These are phyloP conservation scores for Tachysurus fulvidraco DNA, from an alignment of 2,113 vertebrate genomes.

Conservation along the genomic window DNA sequence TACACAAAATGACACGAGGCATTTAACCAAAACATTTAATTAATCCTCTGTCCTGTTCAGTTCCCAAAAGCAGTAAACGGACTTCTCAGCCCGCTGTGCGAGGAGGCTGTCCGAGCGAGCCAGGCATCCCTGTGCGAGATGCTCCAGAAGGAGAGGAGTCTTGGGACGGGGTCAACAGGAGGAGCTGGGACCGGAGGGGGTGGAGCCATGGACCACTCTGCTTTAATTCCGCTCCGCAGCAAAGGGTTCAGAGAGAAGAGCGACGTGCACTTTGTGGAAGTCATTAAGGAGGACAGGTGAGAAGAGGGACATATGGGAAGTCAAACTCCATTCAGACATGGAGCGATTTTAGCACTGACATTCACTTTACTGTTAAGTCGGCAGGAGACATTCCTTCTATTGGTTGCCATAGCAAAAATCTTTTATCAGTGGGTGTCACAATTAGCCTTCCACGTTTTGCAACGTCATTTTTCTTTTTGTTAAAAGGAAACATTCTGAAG, in stretches of 20 bases:
- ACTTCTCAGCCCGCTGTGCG: conserved; percentile 82
- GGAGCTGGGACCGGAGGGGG: conserved; percentile 65
- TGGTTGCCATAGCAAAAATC: too few species aligned
- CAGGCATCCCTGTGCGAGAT: conserved; percentile 94
- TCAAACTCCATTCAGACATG: too few species aligned
- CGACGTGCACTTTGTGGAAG: conserved; percentile 96
- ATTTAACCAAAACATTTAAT: not conserved
- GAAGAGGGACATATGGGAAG: not conserved
- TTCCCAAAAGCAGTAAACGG: conserved; percentile 85
- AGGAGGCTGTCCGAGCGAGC: conserved; percentile 88
- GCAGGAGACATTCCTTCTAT: too few species aligned
- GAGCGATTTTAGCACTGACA: too few species aligned
- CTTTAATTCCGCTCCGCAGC: conserved; percentile 89
- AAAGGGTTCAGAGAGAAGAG: conserved; percentile 93
- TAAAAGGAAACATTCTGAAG: too few species aligned
- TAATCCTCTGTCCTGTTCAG: not conserved
- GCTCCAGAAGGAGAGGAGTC: conserved; percentile 86
- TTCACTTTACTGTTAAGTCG: too few species aligned
- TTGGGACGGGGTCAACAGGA: conserved; percentile 60
- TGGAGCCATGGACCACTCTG: conserved; percentile 85
- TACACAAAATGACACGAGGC: not conserved
- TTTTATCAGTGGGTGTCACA: too few species aligned
- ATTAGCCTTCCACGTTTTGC: too few species aligned
- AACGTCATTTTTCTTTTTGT: too few species aligned
- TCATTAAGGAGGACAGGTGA: conserved; percentile 98